Base-by-base conservation (phyloP, 2,113 vertebrate genomes). In the Antidorcas marsupialis region DNA sequence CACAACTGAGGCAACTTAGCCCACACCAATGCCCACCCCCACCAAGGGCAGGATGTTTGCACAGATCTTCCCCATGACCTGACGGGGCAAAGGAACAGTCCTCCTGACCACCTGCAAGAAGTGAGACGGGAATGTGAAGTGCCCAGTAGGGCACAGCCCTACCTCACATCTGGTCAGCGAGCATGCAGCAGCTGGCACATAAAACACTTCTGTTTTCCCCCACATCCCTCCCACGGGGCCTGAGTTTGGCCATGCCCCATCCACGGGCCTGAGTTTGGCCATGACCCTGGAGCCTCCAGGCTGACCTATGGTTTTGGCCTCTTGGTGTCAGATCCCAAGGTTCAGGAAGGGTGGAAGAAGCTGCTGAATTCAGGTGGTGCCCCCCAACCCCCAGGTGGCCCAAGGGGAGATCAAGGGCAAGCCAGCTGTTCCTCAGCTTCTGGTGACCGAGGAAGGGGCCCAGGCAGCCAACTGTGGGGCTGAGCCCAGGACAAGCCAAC, bases 211-310 rank as follows among this genome's bases (percentile, higher is more conserved):
- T 3, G 2, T 62, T 33, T 30, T 45, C 83, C 36, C 57, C 11
- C 4, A 5, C 27, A 27, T 12, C 57, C 25, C 6, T 2, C 25
- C 6, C 57, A n/a, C 4, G 0, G 19, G 25, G 3, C 57, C 59
- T 6, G 10, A 43, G 76, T 52, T 47, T 60, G 39, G 5, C 52
- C 13, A 13, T 25, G 6, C 28, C 16, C 6, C 1, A 2, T 71
- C 64, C 19, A 36, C 9, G 1, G n/a, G 64, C n/a, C 64, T 0
- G n/a, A 71, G n/a, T 50, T 47, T 36, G 52, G 50, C 53, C 14
- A 14, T 55, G 33, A 84, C 81, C 21, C 2, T 36, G 52, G 50
- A 28, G 36, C 50, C 50, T 2, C 45, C 47, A 50, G 47, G 47
- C 47, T 50, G 47, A 12, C 47, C 12, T 50, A 12, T 50, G 11